Conservation (phyloP, 2,113 vertebrate species). For the Columba livia region DNA sequence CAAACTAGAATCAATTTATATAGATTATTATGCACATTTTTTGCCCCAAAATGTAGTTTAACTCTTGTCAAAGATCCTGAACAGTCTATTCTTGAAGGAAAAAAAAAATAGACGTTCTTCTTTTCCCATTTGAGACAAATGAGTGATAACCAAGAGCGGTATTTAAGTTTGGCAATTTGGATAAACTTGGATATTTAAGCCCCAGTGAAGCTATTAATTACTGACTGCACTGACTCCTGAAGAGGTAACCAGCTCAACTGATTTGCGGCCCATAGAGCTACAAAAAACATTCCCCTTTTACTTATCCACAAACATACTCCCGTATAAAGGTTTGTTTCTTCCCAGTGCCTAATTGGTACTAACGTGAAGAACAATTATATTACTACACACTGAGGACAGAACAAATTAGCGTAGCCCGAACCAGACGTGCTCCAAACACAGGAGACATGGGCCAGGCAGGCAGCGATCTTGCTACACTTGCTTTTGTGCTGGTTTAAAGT, state of each 20-base stretch:
- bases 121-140: not conserved
- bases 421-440: not conserved
- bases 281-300: not conserved
- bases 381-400: not conserved
- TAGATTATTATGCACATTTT: not conserved
- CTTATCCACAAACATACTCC: not conserved
- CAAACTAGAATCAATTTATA: not conserved
- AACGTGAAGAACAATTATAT: not conserved
- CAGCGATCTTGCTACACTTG: conserved; percentile 1
- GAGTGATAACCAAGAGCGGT: not conserved
- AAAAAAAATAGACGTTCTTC: not conserved
- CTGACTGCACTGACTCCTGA: not conserved
- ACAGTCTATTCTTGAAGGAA: not conserved
- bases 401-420: not conserved
- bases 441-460: not conserved
- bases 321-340: not conserved
- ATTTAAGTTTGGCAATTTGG: not conserved
- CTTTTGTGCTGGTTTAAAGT: not conserved
- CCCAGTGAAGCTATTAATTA: not conserved
- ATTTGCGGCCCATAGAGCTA: not conserved
- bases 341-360: not conserved
- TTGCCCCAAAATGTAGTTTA: not conserved
- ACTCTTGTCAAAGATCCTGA: not conserved
- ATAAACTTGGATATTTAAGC: not conserved
- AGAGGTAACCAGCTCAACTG: not conserved